These are phyloP conservation scores for Sigmodon hispidus DNA, from an alignment of 2,113 vertebrate species.

Conservation along the genomic window DNA sequence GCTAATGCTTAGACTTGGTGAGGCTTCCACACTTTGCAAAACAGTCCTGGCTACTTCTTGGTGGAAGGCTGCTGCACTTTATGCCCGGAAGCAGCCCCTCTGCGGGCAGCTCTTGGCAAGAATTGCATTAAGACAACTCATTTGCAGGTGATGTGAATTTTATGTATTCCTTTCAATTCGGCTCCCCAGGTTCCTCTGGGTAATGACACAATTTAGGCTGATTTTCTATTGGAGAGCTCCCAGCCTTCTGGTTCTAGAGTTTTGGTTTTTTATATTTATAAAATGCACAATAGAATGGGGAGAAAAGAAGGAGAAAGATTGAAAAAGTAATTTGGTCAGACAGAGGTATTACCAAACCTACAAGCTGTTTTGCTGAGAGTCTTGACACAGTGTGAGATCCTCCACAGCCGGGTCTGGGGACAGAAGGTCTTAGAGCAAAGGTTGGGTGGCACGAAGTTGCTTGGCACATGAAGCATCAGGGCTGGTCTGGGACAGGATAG, in stretches of 20 bases:
- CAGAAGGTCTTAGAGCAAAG: background rate
- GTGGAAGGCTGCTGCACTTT: conserved; percentile 60
- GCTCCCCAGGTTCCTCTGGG: conserved; percentile 66
- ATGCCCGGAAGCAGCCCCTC: conserved; percentile 64
- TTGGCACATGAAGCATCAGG: fast-evolving
- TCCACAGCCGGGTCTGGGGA: background rate
- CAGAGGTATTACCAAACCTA: background rate
- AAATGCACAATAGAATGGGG: background rate
- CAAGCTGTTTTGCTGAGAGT: background rate
- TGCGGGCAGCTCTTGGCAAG: conserved; percentile 66
- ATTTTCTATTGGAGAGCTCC: conserved; percentile 64
- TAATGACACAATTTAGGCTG: conserved; percentile 71
- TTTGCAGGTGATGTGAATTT: conserved; percentile 78
- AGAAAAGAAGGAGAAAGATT: background rate
- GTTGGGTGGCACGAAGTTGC: fast-evolving
- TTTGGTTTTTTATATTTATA: conserved; percentile 34
- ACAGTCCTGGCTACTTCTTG: conserved; percentile 3
- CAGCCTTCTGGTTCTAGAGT: conserved; percentile 17
- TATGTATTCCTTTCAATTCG: conserved; percentile 75
- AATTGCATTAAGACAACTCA: conserved; percentile 72
- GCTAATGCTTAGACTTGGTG: conserved; percentile 70
- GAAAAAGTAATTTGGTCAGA: background rate
- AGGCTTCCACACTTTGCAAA: conserved; percentile 68
- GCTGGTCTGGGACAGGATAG: fast-evolving
- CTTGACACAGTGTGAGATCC: background rate